Evolutionary conservation across 2,888 invertebrate species (phyloP), one percentile per base, ranked within the genome.

Genomic region (Ypsolopha sequella): DNA sequence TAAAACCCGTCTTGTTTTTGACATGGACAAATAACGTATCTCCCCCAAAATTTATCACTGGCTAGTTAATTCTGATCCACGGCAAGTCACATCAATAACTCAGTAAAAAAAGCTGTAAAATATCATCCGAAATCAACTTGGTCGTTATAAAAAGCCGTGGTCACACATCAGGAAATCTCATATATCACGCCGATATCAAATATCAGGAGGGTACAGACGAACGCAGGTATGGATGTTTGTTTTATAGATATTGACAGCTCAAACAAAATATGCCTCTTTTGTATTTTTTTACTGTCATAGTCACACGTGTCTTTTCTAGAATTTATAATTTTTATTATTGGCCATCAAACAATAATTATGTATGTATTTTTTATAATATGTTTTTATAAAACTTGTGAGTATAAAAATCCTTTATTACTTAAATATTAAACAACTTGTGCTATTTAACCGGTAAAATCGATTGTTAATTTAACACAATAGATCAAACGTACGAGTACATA

Each of bases 101-200:
- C n/a, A 38, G 14, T 36, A 38, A 46, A 44, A 51, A 46, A 52
- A 52, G 50, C 48, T 47, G 34, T 47, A 50, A 41, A 53, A 39
- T 54, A 51, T 52, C 39, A 47, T 55, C 52, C 38, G 48, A 53
- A 46, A 53, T 52, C 53, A 51, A 52, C 52, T 51, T 41, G 52
- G 36, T 45, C 43, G 39, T 36, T 49, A 41, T 41, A 35, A 44
- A 43, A 51, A 46, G 13, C 34, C 6, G 46, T 51, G 51, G 51
- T 44, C 38, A 33, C 38, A 33, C 51, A 48, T 36, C 46, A 51
- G 60, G 60, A 61, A 61, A 57, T 60, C 60, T 62, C 60, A 61
- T 67, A 68, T 66, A 66, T 73, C 73, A 73, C 64, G 49, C 56
- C 53, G 53, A 60, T 60, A 64, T 69, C 60, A 55, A 56, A 60